Percentiles rank a stretch among this genome's conserved stretches.
These are phyloP conservation scores for Aleadryas rufinucha DNA, from an alignment of 2,113 vertebrate genomes.

Conservation along the genomic window DNA sequence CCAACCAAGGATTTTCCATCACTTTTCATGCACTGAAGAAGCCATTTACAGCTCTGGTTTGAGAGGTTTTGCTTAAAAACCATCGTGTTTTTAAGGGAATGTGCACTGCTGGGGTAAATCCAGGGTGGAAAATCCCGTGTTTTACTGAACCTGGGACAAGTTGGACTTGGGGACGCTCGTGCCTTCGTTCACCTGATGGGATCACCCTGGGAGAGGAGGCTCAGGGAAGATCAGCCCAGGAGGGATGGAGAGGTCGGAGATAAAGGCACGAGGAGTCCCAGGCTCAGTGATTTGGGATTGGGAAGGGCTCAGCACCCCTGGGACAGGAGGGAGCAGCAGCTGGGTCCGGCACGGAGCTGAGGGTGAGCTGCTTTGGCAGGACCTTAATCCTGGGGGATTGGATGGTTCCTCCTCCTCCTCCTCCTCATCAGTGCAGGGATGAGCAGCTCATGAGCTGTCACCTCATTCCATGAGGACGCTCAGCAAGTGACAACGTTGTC, in stretches of 20 bases:
- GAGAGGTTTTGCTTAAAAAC: not conserved
- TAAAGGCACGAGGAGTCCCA: rapidly evolving
- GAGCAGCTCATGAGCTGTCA: not conserved
- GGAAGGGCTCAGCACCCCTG: not conserved
- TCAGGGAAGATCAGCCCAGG: rapidly evolving
- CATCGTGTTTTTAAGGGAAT: not conserved
- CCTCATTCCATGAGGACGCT: rapidly evolving
- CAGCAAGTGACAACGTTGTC: rapidly evolving
- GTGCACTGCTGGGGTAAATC: not conserved
- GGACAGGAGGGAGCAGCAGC: not conserved
- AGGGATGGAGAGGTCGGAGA: not conserved
- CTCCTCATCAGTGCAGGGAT: not conserved
- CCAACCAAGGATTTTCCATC: not conserved
- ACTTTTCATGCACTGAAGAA: not conserved
- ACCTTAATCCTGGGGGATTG: not conserved
- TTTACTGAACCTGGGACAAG: not conserved
- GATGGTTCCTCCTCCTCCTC: not conserved
- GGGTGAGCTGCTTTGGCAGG: not conserved
- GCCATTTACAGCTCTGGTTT: not conserved
- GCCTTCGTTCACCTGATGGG: rapidly evolving
- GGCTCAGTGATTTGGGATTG: not conserved
- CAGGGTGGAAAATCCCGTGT: not conserved
- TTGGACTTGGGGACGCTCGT: rapidly evolving
- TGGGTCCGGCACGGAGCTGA: not conserved
- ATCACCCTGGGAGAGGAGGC: not conserved